These are phyloP conservation scores for Hemibates koningsi DNA, from an alignment of 2,113 vertebrate species.

Conservation along the genomic window DNA sequence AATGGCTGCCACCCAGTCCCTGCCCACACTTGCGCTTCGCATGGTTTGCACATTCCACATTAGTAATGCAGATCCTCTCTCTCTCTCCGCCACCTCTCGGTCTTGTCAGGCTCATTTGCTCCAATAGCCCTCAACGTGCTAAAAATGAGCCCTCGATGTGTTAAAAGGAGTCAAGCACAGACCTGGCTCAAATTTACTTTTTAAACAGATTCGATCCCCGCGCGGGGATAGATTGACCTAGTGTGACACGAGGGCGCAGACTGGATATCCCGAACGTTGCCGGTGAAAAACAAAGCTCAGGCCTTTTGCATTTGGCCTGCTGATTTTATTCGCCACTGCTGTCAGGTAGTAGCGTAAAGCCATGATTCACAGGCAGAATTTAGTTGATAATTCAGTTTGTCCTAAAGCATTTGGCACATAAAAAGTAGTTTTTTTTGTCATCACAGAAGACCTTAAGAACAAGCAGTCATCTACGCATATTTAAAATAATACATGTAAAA, in stretches of 20 bases:
- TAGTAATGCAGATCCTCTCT: slow-evolving; percentile 57
- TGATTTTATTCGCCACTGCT: not conserved
- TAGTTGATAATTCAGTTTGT: not conserved
- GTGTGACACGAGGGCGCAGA: not conserved
- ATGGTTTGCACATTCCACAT: slow-evolving; percentile 52
- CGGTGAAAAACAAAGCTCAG: not conserved
- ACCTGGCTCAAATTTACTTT: slow-evolving; percentile 21
- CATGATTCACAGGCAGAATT: not conserved
- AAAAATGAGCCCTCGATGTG: slow-evolving; percentile 33
- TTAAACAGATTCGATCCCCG: slow-evolving; percentile 5
- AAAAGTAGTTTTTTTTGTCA: accelerated
- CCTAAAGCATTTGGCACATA: not conserved
- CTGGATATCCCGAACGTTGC: not conserved
- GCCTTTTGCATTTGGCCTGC: not conserved
- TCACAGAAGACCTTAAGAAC: not conserved
- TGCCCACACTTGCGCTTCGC: slow-evolving; percentile 16
- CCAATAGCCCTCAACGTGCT: slow-evolving; percentile 30
- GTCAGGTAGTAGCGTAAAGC: not conserved
- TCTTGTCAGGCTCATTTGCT: slow-evolving; percentile 62
- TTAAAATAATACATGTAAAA: not conserved
- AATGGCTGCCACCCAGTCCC: slow-evolving; percentile 35
- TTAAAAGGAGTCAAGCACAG: slow-evolving; percentile 45
- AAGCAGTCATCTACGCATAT: not conserved
- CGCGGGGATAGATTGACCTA: slow-evolving; percentile 2
- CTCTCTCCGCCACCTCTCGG: not conserved